These are phyloP conservation scores for Hypselothyrea guttata DNA, from an alignment of 2,888 invertebrate species.

Conservation along the genomic window DNA sequence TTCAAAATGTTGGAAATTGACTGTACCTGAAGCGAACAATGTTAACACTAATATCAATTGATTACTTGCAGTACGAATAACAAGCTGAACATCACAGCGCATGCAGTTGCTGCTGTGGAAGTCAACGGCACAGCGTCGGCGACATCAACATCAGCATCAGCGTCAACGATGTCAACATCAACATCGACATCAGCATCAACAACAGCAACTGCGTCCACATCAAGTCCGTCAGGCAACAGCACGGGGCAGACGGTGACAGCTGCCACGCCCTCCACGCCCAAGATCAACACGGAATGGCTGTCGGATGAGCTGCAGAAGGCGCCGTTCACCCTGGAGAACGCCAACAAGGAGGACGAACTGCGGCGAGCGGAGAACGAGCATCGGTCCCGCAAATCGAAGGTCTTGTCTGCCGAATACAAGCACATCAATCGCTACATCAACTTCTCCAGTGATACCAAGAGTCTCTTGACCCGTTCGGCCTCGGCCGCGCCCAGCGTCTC, in stretches of 20 bases:
- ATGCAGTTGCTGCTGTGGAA: slow-evolving; percentile 16
- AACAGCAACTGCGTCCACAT: slow-evolving; percentile 11
- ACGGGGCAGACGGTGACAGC: slow-evolving; percentile 27
- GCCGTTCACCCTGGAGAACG: slow-evolving; percentile 78
- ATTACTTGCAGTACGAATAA: slow-evolving; percentile 47
- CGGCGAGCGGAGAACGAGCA: slow-evolving; percentile 76
- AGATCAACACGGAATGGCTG: slow-evolving; percentile 62
- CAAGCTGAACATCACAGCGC: slow-evolving; percentile 20
- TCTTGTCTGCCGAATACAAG: slow-evolving; percentile 79
- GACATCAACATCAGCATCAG: slow-evolving; percentile 1
- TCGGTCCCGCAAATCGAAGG: slow-evolving; percentile 79
- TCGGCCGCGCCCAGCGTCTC: slow-evolving; percentile 66
- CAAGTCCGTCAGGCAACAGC: slow-evolving; percentile 26
- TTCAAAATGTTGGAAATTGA: too few relatives aligned
- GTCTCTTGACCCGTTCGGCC: slow-evolving; percentile 79
- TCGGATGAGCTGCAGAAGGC: slow-evolving; percentile 60
- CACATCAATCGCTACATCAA: slow-evolving; percentile 78
- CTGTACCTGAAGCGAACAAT: too few relatives aligned
- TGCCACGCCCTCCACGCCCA: slow-evolving; percentile 61
- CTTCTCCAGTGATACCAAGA: slow-evolving; percentile 79
- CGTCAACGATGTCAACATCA: slow-evolving; percentile 11
- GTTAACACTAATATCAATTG: neutral
- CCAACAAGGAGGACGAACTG: slow-evolving; percentile 78
- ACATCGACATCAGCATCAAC: slow-evolving; percentile 3
- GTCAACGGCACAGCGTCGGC: slow-evolving; percentile 4